Evolutionary conservation across 2,113 vertebrate species (phyloP).

Genomic region (Piaya cayana): DNA sequence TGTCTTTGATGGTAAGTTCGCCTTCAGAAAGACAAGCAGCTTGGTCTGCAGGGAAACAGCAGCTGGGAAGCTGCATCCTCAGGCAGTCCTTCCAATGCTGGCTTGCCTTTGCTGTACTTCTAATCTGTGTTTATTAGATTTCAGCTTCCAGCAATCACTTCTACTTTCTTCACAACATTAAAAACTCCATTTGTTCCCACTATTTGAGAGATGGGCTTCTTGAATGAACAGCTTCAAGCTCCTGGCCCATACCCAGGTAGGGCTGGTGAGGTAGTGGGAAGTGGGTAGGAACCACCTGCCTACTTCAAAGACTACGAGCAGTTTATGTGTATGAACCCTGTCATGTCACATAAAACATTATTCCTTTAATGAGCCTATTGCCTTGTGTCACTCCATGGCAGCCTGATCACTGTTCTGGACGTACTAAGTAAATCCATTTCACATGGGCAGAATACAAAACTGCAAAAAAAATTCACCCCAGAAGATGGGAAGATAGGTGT

Average conservation of each 20-base stretch:
- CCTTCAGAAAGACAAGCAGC: neutral
- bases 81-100: neutral
- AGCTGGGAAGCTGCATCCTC: neutral
- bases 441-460: neutral
- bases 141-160: neutral
- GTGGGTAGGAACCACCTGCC: neutral
- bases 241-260: neutral
- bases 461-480: neutral
- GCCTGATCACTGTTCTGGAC: neutral
- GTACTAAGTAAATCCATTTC: neutral
- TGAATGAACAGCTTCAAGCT: neutral
- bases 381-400: rapidly evolving
- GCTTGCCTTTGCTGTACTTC: neutral
- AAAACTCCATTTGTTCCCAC: rapidly evolving
- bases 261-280: neutral
- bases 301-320: neutral
- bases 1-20: neutral
- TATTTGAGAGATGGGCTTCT: no score
- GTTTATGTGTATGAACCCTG: rapidly evolving
- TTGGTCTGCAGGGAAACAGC: neutral
- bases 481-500: neutral
- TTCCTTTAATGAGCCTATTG: no score
- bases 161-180: neutral
- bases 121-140: neutral
- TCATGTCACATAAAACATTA: no score